Percentiles rank a stretch among this genome's conserved stretches.
Evolutionary conservation across 2,113 vertebrate species (phyloP).

Genomic region (Prionailurus bengalensis): DNA sequence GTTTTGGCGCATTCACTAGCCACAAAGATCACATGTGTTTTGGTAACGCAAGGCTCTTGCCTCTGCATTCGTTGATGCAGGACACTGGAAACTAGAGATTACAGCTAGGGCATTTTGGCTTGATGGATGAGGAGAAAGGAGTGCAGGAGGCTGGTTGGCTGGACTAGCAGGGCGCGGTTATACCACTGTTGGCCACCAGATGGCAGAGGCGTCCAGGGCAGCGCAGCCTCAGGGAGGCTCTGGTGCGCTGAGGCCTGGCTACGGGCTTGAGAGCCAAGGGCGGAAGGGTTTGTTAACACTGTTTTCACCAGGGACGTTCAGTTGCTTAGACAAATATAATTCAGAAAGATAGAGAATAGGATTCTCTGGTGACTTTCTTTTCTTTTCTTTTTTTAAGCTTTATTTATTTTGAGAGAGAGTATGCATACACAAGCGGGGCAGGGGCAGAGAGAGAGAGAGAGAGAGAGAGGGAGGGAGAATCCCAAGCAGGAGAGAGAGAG

Average conservation of each 20-base stretch:
- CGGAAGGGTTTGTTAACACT: background rate
- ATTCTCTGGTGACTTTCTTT: background rate
- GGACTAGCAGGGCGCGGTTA: background rate
- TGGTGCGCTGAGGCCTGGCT: accelerated
- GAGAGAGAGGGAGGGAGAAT: too few species aligned
- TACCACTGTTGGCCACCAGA: constrained; percentile 21
- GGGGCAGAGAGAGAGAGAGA: too few species aligned
- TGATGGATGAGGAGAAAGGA: background rate
- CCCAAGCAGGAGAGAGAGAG: too few species aligned
- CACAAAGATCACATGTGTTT: background rate
- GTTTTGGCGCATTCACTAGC: background rate
- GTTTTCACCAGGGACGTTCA: background rate
- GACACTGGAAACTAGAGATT: background rate
- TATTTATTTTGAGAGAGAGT: too few species aligned
- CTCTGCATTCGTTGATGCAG: background rate
- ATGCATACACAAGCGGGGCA: too few species aligned
- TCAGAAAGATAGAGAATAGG: background rate
- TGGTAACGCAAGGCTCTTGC: background rate
- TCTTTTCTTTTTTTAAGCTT: too few species aligned
- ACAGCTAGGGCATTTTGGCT: background rate
- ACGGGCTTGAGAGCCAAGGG: background rate
- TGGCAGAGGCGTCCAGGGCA: constrained; percentile 64
- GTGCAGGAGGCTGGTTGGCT: background rate
- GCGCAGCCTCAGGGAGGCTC: background rate
- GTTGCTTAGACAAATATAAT: background rate